Evolutionary conservation across 2,113 vertebrate genomes (phyloP).

Genomic region (Chionodraco myersi): DNA sequence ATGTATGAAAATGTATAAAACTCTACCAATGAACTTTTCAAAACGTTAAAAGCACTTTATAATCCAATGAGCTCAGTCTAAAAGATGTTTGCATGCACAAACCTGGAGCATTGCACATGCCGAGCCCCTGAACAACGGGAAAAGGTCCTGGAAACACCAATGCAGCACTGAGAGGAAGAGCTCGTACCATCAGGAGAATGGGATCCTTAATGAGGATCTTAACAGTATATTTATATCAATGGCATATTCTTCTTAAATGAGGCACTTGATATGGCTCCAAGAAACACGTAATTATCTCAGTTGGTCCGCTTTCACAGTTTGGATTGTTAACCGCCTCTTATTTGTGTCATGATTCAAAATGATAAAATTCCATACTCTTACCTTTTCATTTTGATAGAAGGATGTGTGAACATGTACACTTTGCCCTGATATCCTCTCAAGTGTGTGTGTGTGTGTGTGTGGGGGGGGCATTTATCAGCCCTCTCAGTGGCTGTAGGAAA

Average conservation of each 20-base stretch:
- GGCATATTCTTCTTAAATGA: constrained; percentile 3
- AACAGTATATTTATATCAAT: background rate
- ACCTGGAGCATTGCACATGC: too few relatives aligned
- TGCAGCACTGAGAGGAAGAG: background rate
- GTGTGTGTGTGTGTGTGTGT: constrained; percentile 20
- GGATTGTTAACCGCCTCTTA: background rate
- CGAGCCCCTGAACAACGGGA: too few relatives aligned
- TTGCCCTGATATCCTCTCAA: background rate
- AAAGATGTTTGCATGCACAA: too few relatives aligned
- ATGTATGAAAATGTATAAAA: too few relatives aligned
- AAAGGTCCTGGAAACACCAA: too few relatives aligned
- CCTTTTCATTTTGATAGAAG: background rate
- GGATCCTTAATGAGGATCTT: too few relatives aligned
- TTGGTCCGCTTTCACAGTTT: constrained; percentile 16
- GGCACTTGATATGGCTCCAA: background rate
- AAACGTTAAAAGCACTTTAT: too few relatives aligned
- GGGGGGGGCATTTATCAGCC: constrained; percentile 84
- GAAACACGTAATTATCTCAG: constrained; percentile 14
- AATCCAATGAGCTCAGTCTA: too few relatives aligned
- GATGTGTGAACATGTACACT: constrained; percentile 1
- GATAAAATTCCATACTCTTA: background rate
- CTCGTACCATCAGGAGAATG: background rate
- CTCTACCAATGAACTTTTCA: too few relatives aligned
- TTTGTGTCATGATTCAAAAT: constrained; percentile 22
- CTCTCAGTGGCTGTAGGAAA: constrained; percentile 85